Percentiles rank a stretch among this genome's conserved stretches.
These are phyloP conservation scores for Drosophila guanche DNA, from an alignment of 1,140 invertebrate species.

Conservation along the genomic window DNA sequence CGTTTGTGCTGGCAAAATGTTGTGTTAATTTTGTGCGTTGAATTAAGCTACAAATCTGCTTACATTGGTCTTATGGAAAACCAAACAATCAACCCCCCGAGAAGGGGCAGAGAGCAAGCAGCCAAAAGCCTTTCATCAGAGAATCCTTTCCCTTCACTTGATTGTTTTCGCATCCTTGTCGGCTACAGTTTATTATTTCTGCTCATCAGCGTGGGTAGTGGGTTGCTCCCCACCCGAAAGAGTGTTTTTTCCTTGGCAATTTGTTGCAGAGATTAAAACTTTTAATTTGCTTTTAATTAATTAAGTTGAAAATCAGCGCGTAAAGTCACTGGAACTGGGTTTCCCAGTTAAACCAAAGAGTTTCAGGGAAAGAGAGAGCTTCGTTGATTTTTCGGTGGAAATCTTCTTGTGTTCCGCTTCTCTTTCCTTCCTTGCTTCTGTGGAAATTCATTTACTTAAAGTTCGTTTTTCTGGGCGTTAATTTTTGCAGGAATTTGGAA, in stretches of 20 bases:
- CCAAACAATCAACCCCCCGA: constrained; percentile 46
- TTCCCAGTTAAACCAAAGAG: constrained; percentile 18
- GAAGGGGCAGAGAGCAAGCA: not conserved
- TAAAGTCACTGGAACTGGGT: constrained; percentile 71
- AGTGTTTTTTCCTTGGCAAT: constrained; percentile 9
- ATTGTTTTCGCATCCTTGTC: constrained; percentile 64
- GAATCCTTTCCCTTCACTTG: constrained; percentile 42
- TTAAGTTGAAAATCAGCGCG: constrained; percentile 80
- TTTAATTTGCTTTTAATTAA: constrained; percentile 83
- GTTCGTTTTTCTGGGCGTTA: constrained; percentile 13
- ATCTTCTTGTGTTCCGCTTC: constrained; percentile 18
- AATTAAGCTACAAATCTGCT: constrained; percentile 77
- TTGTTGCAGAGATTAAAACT: constrained; percentile 79
- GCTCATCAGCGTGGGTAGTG: constrained; percentile 58
- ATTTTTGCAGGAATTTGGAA: not conserved
- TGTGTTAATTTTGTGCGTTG: constrained; percentile 73
- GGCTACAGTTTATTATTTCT: constrained; percentile 77
- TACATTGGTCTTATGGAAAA: constrained; percentile 75
- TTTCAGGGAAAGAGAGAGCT: not conserved
- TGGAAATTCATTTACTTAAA: constrained; percentile 65
- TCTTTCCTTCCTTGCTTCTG: not conserved
- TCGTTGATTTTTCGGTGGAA: constrained; percentile 39
- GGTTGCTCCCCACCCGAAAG: no score
- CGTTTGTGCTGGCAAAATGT: constrained; percentile 68
- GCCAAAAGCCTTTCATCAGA: constrained; percentile 21